Evolutionary conservation across 2,888 invertebrate genomes (phyloP).

Genomic region (Dicyrtoma fusca): DNA sequence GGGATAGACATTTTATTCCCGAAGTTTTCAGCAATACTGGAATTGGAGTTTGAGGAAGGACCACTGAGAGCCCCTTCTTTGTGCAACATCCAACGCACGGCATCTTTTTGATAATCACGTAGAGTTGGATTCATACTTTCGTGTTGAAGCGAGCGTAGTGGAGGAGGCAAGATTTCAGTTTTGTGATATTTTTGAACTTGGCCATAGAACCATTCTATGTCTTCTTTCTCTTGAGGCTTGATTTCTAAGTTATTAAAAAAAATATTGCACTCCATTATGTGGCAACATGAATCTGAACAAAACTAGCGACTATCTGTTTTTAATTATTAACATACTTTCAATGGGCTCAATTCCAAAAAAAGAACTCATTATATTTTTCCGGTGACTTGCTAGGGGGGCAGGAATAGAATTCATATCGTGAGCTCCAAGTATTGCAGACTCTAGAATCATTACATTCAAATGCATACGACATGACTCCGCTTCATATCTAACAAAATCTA

Average conservation of each 20-base stretch:
- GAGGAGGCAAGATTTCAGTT: conserved; percentile 42
- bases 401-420: conserved; percentile 42
- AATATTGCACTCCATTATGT: not conserved
- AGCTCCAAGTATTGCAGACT: conserved; percentile 37
- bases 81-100: conserved; percentile 71
- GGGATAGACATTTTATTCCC: conserved; percentile 53
- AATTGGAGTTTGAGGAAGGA: not conserved
- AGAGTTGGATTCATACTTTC: conserved; percentile 64
- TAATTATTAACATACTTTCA: conserved; percentile 23
- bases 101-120: conserved; percentile 69
- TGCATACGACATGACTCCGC: conserved; percentile 15
- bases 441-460: conserved; percentile 38
- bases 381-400: not conserved
- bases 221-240: conserved; percentile 47
- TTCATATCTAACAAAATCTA: conserved; percentile 38
- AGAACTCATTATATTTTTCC: conserved; percentile 33
- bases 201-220: conserved; percentile 55
- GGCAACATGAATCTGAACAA: not conserved
- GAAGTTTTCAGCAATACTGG: conserved; percentile 39
- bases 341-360: conserved; percentile 35
- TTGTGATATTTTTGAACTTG: conserved; percentile 53
- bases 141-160: conserved; percentile 59
- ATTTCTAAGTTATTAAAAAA: conserved; percentile 3
- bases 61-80: conserved; percentile 62
- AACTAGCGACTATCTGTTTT: not conserved